Evolutionary conservation across 2,113 vertebrate genomes (phyloP), one percentile per base, ranked within the genome.

Genomic region (Archilochus colubris): DNA sequence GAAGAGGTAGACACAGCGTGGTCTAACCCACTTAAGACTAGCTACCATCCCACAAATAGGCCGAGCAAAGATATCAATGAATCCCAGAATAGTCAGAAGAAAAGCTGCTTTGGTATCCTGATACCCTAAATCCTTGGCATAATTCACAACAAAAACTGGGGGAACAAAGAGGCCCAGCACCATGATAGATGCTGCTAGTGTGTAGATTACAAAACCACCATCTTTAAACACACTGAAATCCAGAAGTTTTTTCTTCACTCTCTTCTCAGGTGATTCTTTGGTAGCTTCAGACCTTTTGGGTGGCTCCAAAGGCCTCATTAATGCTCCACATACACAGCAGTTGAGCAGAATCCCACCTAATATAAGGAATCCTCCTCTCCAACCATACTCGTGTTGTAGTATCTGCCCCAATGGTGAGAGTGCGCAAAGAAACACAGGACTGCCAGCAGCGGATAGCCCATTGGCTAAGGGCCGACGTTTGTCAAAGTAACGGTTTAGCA

Each of bases 141-240:
- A 99, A 96, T 98, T 99, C 84, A 99, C 99, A 66, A 99, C 97
- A 44, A 99, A 99, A 84, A 99, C 99, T 0, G 99, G 99, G 1
- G 99, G 99, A 86, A 99, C 99, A 25, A 99, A 99, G 74, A 99
- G 98, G 36, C 99, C 99, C 27, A 99, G 97, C 91, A 99, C 99
- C 99, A 99, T 99, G 95, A 99, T 98, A 81, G 99, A 99, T 10
- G 99, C 98, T 1, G 99, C 98, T 25, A 98, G n/a, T 0, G 99
- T 97, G 80, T 99, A 99, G 89, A 99, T 98, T 64, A 99, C 13
- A 73, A 99, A 99, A 28, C 99, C 99, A 2, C 97, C n/a, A 48
- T 99, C 98, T 95, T 95, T 98, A 93, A 99, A 99, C 61, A 99
- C 99, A 0, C 98, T 98, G 93, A 99, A 98, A 96, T 99, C 99